Conservation (phyloP, 2,113 vertebrate species). For the Megaptera novaeangliae region DNA sequence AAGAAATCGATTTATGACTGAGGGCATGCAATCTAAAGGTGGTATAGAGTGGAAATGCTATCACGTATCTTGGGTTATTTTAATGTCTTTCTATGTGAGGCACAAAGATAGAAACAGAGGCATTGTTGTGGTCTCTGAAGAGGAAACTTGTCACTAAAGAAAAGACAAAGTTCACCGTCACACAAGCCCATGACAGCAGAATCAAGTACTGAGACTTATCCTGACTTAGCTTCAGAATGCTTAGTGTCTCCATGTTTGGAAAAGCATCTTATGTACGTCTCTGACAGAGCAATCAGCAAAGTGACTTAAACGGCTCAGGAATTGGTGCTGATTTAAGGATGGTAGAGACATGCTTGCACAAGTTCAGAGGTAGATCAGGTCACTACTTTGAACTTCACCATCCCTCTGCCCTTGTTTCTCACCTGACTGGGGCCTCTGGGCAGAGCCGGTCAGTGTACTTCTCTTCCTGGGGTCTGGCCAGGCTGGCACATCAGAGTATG, state of each 20-base stretch:
- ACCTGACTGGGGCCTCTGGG: fast-evolving
- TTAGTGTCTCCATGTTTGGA: not conserved
- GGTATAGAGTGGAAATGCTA: not conserved
- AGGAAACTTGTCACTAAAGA: not conserved
- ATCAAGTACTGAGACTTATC: not conserved
- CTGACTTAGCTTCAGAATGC: not conserved
- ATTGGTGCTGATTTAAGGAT: not conserved
- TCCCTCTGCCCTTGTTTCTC: not conserved
- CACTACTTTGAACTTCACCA: not conserved
- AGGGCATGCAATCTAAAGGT: not conserved
- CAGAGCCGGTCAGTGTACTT: not conserved
- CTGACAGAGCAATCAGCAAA: not conserved
- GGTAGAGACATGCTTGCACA: too few species aligned
- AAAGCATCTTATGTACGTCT: not conserved
- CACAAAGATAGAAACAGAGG: not conserved
- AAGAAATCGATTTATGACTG: not conserved
- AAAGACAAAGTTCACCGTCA: not conserved
- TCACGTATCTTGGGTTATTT: not conserved
- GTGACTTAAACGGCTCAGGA: not conserved
- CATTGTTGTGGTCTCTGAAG: not conserved
- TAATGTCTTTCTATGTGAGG: not conserved
- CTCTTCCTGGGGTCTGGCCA: too few species aligned
- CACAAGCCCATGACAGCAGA: not conserved
- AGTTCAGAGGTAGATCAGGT: not conserved
- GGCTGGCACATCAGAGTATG: not conserved